Conservation (phyloP, 2,113 vertebrate genomes). For the Dasyornis broadbenti region DNA sequence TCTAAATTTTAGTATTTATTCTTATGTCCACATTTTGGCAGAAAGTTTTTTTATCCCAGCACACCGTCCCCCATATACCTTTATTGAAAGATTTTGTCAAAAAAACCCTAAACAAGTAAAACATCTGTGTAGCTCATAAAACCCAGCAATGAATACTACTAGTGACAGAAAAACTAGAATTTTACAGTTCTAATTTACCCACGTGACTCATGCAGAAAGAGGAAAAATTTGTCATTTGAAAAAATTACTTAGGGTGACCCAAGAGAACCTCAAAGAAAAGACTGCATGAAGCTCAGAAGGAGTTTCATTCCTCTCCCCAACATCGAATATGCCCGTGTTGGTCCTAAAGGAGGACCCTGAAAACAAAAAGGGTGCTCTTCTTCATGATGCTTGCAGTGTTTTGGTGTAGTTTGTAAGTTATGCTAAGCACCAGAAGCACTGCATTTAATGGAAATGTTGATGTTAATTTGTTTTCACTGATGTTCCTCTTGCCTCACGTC, state of each 20-base stretch:
- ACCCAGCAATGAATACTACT: neutral
- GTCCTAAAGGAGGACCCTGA: neutral
- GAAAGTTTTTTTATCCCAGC: neutral
- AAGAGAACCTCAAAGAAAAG: neutral
- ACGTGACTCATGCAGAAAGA: neutral
- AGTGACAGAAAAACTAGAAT: neutral
- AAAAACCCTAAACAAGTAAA: neutral
- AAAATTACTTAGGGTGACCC: neutral
- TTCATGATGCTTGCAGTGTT: neutral
- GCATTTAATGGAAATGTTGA: neutral
- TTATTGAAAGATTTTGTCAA: neutral
- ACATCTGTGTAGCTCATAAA: neutral
- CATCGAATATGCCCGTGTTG: neutral
- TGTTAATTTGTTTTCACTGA: neutral
- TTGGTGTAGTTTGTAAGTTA: neutral
- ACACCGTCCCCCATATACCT: neutral
- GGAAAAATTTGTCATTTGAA: neutral
- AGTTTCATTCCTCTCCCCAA: neutral
- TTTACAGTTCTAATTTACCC: neutral
- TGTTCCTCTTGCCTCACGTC: neutral
- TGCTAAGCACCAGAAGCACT: neutral
- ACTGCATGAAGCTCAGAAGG: neutral
- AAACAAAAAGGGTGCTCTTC: neutral
- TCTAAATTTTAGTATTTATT: neutral
- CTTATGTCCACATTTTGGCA: neutral